Base-by-base conservation (phyloP, 2,888 invertebrate species). In the Unio delphinus region DNA sequence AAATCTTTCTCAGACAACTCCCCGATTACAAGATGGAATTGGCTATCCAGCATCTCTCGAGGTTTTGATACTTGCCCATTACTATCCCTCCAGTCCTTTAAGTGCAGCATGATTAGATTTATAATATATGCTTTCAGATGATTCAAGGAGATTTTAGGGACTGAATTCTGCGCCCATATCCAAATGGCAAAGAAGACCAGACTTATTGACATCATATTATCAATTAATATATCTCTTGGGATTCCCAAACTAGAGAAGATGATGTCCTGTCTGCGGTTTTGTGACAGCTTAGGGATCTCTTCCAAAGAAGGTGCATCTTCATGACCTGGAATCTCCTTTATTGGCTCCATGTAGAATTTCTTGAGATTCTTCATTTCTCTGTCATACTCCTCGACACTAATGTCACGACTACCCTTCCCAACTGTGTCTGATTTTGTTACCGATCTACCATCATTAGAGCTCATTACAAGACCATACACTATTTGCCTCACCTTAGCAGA, bases 381-480 rank as follows among this genome's bases (percentile, higher is more conserved):
- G 45, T 82, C 82, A 75, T 84, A 86, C 69, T 87, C 87, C 58
- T 82, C 79, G 30, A 85, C 68, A 62, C 67, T 57, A 57, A 45
- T 62, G 4, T 66, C 64, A 17, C 58, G 34, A n/a, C 60, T 70
- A 28, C 26, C 26, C 7, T 62, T 60, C 20, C 23, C 61, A 15
- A 69, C 23, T n/a, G 55, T 45, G 28, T 60, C 56, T 18, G 61
- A 69, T 30, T 28, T 61, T 11, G 63, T 69, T 28, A 17, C 64
- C 7, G 18, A 20, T 45, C 30, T 54, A 26, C 11, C 26, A 4
- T 63, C 26, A 4, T 56, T 11, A n/a, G 61, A 17, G 55, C 66
- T 55, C n/a, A 75, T 59, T 20, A 80, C 30, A 23, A 90, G 83
- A 6, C 87, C 86, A 75, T 90, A 90, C 4, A 86, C 72, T 18